Base-by-base conservation (phyloP, 2,888 invertebrate genomes). In the Hypselothyrea guttata region DNA sequence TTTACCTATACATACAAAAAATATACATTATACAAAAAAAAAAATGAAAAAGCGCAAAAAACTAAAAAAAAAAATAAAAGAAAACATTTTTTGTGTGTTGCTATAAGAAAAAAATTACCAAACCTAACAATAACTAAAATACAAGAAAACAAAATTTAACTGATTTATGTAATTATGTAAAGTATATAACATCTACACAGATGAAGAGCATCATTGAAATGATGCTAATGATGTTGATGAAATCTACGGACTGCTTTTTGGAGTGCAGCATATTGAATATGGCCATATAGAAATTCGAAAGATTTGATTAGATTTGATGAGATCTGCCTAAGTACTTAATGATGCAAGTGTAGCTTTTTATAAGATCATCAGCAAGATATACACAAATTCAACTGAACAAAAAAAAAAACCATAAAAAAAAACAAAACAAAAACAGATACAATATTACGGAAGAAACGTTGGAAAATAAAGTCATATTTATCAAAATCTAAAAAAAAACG, bases 401-500 rank as follows among this genome's bases (percentile, higher is more conserved):
- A 48, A 31, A 22, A 35, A 56, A 68, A 44, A 9, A 41, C 31
- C 9, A 27, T 8, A 8, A 70, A 53, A 41, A 38, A 40, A 60
- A 27, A 53, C 45, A 34, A 61, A 55, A 48, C 15, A 3, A 13
- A 41, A 40, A 41, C 22, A 16, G 51, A 42, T n/a, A 31, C 31
- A 30, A 47, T 65, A 65, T 53, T 38, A 35, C 53, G n/a, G 7
- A 18, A 37, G 16, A 48, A 65, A 51, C 53, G 69, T 60, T 61
- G 65, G 16, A 56, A 65, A 78, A 76, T 76, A 76, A 76, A 71
- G 57, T 74, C 78, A 56, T 71, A 78, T 78, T 71, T 74, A 78
- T 69, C 60, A 60, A 60, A 46, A 18, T 9, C 45, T n/a, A 40
- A 35, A 12, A 16, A 12, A 18, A 13, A 16, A 1, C 7, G 11